Conservation (phyloP, 1,140 invertebrate genomes). For the Aphelenchoides avenae region DNA sequence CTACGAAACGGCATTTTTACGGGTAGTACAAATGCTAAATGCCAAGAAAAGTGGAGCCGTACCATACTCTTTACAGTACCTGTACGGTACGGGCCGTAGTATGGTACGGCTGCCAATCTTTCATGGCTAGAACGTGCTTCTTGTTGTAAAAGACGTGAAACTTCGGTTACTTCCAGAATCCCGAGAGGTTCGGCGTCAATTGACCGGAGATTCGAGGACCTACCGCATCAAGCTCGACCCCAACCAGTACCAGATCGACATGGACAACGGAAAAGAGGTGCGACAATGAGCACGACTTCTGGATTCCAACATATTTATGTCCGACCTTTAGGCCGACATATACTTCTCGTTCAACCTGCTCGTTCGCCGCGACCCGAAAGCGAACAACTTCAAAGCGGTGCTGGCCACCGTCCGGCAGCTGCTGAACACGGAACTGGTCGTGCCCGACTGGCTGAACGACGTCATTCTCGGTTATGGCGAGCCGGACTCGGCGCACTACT, state of each 20-base stretch:
- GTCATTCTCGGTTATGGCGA: constrained; percentile 95
- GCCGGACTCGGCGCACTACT: constrained; percentile 88
- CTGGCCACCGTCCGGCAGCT: constrained; percentile 93
- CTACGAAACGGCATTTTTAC: too few species aligned
- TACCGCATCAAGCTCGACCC: constrained; percentile 89
- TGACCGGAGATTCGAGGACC: constrained; percentile 82
- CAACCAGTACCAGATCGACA: constrained; percentile 72
- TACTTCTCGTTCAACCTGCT: constrained; percentile 97
- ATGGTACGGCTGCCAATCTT: too few species aligned
- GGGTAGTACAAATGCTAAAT: too few species aligned
- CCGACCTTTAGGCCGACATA: constrained; percentile 69
- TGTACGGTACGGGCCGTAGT: too few species aligned
- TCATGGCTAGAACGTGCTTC: too few species aligned
- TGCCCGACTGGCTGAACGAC: constrained; percentile 96
- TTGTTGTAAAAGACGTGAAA: too few species aligned
- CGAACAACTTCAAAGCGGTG: constrained; percentile 98
- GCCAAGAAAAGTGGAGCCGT: too few species aligned
- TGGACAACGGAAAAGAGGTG: constrained; percentile 21
- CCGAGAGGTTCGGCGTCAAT: constrained; percentile 75
- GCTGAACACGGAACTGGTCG: constrained; percentile 98
- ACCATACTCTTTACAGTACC: too few species aligned
- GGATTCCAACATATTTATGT: background rate
- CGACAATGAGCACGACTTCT: background rate
- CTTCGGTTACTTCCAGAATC: constrained; percentile 55
- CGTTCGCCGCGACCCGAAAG: constrained; percentile 93